Conservation (phyloP, 2,888 invertebrate species). For the Calameuta filiformis region DNA sequence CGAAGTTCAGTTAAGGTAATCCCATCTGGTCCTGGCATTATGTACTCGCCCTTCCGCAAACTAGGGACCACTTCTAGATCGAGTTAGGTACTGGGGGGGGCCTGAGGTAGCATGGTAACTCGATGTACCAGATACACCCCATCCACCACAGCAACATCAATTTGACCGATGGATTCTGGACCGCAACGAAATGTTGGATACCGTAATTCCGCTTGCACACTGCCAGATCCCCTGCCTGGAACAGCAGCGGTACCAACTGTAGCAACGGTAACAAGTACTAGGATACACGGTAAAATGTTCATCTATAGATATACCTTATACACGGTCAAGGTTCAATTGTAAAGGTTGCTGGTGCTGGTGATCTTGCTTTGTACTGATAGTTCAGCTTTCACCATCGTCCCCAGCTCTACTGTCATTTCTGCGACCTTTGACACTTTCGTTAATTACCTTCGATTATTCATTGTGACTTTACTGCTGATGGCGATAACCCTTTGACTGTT, state of each 20-base stretch:
- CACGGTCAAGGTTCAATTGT: slow-evolving; percentile 37
- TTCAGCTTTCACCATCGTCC: too few species aligned
- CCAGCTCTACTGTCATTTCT: slow-evolving; percentile 21
- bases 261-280: slow-evolving; percentile 8
- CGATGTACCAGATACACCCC: slow-evolving; percentile 6
- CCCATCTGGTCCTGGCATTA: too few species aligned
- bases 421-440: neutral
- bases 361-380: slow-evolving; percentile 13
- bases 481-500: too few species aligned
- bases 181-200: slow-evolving; percentile 38
- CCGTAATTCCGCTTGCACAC: slow-evolving; percentile 28
- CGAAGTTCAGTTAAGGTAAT: too few species aligned
- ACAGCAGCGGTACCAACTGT: neutral
- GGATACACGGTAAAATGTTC: slow-evolving; percentile 30
- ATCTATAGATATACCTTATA: slow-evolving; percentile 30
- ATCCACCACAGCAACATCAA: slow-evolving; percentile 31
- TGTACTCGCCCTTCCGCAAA: too few species aligned
- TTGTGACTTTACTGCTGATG: too few species aligned
- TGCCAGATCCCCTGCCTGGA: neutral
- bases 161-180: slow-evolving; percentile 44
- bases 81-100: too few species aligned
- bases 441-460: too few species aligned
- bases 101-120: neutral
- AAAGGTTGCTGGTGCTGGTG: slow-evolving; percentile 20
- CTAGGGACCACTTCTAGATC: too few species aligned